Percentiles rank a stretch among this genome's conserved stretches.
Conservation (phyloP, 1,140 invertebrate species). For the Cardiocondyla obscurior region DNA sequence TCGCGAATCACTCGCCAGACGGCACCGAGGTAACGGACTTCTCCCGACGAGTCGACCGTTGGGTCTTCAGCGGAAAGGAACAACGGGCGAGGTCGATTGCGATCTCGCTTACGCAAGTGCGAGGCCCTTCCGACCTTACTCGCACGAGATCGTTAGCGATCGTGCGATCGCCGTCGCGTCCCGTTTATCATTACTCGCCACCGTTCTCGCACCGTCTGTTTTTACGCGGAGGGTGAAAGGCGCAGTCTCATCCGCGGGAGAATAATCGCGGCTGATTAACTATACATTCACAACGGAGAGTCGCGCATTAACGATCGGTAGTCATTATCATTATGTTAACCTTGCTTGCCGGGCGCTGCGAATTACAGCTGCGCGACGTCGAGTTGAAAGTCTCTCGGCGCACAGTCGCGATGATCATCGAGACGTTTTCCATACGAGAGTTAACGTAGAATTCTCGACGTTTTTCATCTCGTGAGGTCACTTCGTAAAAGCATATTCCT, state of each 20-base stretch:
- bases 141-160: constrained; percentile 36
- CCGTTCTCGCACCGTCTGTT: neutral
- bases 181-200: constrained; percentile 17
- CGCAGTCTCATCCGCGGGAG: neutral
- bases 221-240: constrained; percentile 31
- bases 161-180: constrained; percentile 13
- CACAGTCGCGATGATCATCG: neutral
- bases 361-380: neutral
- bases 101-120: constrained; percentile 35
- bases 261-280: constrained; percentile 44
- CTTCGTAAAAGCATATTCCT: neutral
- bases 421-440: neutral
- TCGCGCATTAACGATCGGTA: neutral
- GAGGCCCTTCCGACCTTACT: constrained; percentile 14
- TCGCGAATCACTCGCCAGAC: neutral
- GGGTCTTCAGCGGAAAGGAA: neutral
- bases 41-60: neutral
- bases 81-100: neutral
- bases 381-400: neutral
- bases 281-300: constrained; percentile 13
- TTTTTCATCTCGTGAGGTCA: neutral
- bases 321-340: constrained; percentile 28
- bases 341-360: constrained; percentile 15
- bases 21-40: neutral
- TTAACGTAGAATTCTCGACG: neutral